A percentile compares a stretch with the other conserved stretches of the same genome.
Evolutionary conservation across 1,140 invertebrate species (phyloP).

Genomic region (Trichomalopsis sarcophagae): DNA sequence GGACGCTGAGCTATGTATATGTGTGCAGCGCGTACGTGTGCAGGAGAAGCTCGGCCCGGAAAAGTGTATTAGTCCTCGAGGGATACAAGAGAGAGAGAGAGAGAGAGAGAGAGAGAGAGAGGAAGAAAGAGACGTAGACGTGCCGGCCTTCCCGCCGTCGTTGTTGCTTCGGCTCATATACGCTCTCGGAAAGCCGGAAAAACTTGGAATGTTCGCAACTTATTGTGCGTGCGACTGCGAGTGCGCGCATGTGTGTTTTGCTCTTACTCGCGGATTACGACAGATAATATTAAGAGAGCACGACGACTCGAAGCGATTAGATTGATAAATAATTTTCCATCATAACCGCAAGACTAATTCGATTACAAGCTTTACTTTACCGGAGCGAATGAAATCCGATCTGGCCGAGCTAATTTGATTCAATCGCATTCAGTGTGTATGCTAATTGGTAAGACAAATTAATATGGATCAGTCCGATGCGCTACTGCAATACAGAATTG

Average conservation of each 20-base stretch:
- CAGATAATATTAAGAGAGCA: too few relatives aligned
- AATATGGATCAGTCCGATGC: neutral
- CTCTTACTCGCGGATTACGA: too few relatives aligned
- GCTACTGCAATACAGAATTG: neutral
- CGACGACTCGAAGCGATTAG: too few relatives aligned
- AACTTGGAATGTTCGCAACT: neutral
- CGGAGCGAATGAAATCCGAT: neutral
- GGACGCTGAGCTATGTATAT: conserved; percentile 28
- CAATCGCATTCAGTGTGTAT: neutral
- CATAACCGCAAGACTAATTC: neutral
- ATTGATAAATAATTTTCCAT: neutral
- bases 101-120: neutral
- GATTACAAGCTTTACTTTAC: too few relatives aligned
- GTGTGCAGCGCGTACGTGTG: neutral
- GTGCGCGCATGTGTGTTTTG: too few relatives aligned
- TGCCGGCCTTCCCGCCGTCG: neutral
- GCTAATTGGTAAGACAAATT: neutral
- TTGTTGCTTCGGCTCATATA: neutral
- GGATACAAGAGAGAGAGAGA: neutral
- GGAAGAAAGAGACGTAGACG: neutral
- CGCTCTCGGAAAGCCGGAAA: neutral
- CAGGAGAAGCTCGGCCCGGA: neutral
- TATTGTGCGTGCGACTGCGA: neutral
- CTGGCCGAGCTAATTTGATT: neutral
- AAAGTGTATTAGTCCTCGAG: conserved; percentile 50